phyloP scores from a whole-genome alignment of 2,113 vertebrate genomes.

The Atrichornis clamosus region DNA sequence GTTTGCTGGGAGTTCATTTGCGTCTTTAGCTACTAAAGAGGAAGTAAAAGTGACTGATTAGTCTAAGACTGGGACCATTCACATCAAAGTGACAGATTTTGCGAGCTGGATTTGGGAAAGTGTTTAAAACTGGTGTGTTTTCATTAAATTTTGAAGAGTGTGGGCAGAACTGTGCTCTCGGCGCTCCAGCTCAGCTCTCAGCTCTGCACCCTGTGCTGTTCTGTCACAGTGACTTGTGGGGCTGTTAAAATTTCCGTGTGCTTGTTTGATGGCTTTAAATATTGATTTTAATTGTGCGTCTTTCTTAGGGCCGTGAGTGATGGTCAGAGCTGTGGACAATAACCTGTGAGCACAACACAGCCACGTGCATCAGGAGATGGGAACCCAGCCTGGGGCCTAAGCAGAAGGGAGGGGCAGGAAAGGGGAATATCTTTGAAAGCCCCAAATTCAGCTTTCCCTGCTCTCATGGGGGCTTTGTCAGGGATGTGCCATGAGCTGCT shows the following conservation, averaged over 20 bases:
- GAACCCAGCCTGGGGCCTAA: background rate
- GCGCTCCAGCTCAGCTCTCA: background rate
- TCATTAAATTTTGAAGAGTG: constrained; percentile 31
- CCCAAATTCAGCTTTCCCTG: background rate
- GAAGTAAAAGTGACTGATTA: constrained; percentile 61
- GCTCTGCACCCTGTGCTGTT: background rate
- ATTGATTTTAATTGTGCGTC: background rate
- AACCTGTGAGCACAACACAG: background rate
- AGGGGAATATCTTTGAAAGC: background rate
- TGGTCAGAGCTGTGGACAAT: background rate
- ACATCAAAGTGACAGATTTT: constrained; percentile 57
- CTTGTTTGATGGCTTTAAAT: constrained; percentile 34
- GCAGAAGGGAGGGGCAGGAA: background rate
- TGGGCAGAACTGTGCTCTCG: background rate
- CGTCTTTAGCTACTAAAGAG: constrained; percentile 45
- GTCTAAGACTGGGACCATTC: constrained; percentile 27
- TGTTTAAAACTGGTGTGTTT: constrained; percentile 41
- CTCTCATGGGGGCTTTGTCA: background rate
- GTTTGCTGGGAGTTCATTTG: constrained; percentile 59
- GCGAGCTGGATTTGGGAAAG: constrained; percentile 32
- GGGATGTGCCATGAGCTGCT: background rate
- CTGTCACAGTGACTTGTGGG: constrained; percentile 23
- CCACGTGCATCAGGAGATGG: rapidly evolving
- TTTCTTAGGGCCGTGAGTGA: background rate
- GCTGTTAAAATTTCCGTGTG: background rate